Percentiles rank a stretch among this genome's conserved stretches.
Conservation (phyloP, 2,888 invertebrate genomes). For the Operophtera brumata region DNA sequence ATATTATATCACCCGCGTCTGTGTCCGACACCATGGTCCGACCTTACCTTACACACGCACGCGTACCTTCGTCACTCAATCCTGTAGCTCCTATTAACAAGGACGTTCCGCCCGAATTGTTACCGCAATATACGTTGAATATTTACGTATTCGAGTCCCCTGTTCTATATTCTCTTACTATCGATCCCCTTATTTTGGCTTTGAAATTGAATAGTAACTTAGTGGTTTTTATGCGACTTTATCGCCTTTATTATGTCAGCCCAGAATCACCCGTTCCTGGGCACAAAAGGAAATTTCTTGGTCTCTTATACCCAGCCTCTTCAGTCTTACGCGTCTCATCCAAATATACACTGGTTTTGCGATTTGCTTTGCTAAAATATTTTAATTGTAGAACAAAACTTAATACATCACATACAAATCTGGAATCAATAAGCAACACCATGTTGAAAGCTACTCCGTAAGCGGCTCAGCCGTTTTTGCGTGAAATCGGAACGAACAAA, state of each 20-base stretch:
- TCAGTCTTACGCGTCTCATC: too few species aligned
- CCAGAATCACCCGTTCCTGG: neutral
- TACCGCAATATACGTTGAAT: constrained; percentile 40
- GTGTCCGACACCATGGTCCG: constrained; percentile 14
- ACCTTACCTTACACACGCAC: constrained; percentile 35
- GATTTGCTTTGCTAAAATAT: neutral
- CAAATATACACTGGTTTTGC: neutral
- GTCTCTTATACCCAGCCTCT: neutral
- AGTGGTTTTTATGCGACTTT: neutral
- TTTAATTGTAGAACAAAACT: neutral
- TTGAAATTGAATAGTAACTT: neutral
- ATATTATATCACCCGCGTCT: neutral
- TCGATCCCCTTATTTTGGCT: neutral
- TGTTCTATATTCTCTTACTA: constrained; percentile 36
- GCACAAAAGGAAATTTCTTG: neutral
- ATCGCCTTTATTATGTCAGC: too few species aligned
- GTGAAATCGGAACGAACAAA: constrained; percentile 7
- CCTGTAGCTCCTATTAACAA: constrained; percentile 46
- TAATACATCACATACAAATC: too few species aligned
- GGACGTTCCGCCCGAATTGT: constrained; percentile 47
- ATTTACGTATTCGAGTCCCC: constrained; percentile 43
- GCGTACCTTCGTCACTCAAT: constrained; percentile 41
- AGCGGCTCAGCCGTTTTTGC: neutral
- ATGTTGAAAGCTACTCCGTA: constrained; percentile 1
- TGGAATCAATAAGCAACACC: too few species aligned